A percentile compares a stretch with the other conserved stretches of the same genome.
phyloP scores from a whole-genome alignment of 2,113 vertebrate species.

The Chrysochloris asiatica region DNA sequence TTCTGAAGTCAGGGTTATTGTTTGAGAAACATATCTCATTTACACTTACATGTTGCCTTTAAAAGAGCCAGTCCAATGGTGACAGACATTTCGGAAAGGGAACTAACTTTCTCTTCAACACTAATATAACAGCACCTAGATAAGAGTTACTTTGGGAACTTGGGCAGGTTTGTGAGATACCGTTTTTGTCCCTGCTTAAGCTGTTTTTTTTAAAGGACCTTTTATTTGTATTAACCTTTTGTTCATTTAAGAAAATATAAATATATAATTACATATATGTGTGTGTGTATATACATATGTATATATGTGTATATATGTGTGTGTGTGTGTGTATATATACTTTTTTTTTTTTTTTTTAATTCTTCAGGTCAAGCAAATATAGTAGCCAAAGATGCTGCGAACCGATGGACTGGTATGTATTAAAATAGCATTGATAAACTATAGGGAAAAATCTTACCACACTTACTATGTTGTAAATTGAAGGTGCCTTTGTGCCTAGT shows the following conservation, averaged over 20 bases:
- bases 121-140: not conserved
- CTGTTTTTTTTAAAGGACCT: not conserved
- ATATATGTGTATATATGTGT: not conserved
- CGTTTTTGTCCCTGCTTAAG: not conserved
- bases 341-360: slow-evolving; percentile 54
- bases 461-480: not conserved
- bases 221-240: not conserved
- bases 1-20: not conserved
- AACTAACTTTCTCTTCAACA: slow-evolving; percentile 6
- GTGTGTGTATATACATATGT: not conserved
- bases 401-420: slow-evolving; percentile 96
- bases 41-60: slow-evolving; percentile 32
- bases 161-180: not conserved
- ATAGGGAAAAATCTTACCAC: not conserved
- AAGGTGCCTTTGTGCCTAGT: not conserved
- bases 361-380: slow-evolving; percentile 91
- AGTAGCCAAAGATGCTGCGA: slow-evolving; percentile 94
- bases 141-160: slow-evolving; percentile 3
- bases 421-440: not conserved
- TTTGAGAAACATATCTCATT: slow-evolving; percentile 20
- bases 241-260: not conserved
- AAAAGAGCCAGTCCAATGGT: not conserved
- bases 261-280: not conserved
- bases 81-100: not conserved
- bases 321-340: not conserved